Conservation (phyloP, 2,888 invertebrate genomes). For the Ochropacha duplaris region DNA sequence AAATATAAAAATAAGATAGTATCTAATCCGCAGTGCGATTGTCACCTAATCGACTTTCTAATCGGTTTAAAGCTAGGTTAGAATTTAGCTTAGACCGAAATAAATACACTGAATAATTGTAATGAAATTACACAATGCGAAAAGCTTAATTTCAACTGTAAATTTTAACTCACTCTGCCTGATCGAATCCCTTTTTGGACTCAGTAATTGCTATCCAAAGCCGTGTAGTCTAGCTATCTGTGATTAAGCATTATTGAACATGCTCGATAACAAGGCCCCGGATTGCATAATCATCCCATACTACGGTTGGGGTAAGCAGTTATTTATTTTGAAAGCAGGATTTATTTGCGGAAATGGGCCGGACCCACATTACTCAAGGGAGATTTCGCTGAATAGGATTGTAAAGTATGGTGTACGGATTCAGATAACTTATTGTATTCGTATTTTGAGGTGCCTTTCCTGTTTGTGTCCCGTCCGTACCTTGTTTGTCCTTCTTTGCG, state of each 20-base stretch:
- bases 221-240: constrained; percentile 25
- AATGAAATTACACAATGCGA: too few species aligned
- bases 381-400: constrained; percentile 72
- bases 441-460: constrained; percentile 50
- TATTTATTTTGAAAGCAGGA: constrained; percentile 74
- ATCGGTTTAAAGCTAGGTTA: too few species aligned
- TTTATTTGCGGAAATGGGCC: constrained; percentile 76
- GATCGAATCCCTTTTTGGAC: neutral
- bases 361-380: constrained; percentile 76
- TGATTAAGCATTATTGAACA: constrained; percentile 37
- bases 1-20: too few species aligned
- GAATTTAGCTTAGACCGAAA: too few species aligned
- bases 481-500: neutral
- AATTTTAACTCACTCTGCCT: too few species aligned
- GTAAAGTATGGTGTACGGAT: constrained; percentile 66
- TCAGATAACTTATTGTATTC: constrained; percentile 66
- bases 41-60: too few species aligned
- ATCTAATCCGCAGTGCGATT: too few species aligned
- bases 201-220: constrained; percentile 17
- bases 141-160: too few species aligned
- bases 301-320: constrained; percentile 51
- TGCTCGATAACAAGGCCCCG: constrained; percentile 51
- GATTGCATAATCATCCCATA: constrained; percentile 44
- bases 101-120: too few species aligned
- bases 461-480: constrained; percentile 20